Conservation (phyloP, 2,113 vertebrate species). For the Sisor rabdophorus region DNA sequence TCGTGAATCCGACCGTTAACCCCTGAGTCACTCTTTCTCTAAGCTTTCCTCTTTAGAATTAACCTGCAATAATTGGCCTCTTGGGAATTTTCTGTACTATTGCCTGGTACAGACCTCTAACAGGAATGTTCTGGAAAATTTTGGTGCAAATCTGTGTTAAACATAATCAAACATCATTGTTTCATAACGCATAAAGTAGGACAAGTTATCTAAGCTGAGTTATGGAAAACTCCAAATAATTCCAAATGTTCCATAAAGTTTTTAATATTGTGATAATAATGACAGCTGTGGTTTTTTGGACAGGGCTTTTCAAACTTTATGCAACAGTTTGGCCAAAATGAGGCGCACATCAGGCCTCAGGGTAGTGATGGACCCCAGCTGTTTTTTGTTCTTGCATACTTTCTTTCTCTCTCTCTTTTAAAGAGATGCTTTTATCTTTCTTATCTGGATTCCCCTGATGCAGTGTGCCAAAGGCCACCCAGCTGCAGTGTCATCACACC, state of each 20-base stretch:
- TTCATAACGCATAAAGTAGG: not conserved
- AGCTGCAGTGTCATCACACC: conserved; percentile 24
- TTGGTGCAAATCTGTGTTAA: not conserved
- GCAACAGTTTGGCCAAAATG: conserved; percentile 23
- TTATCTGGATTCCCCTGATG: conserved; percentile 16
- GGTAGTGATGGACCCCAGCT: conserved; percentile 37
- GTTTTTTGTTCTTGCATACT: conserved; percentile 1
- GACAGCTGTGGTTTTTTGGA: conserved; percentile 20
- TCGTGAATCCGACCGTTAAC: conserved; percentile 43
- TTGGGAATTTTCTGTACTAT: not conserved
- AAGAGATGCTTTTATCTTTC: conserved; percentile 19
- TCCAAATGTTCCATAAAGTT: not conserved
- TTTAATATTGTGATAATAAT: not conserved
- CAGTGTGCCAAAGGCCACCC: conserved; percentile 17
- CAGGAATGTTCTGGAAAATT: not conserved
- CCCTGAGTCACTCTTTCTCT: conserved; percentile 39
- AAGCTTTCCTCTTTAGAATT: not conserved
- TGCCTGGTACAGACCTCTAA: too few relatives aligned
- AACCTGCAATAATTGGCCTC: not conserved
- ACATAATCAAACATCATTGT: too few relatives aligned
- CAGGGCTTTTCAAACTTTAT: conserved; percentile 29
- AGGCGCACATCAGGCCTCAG: not conserved
- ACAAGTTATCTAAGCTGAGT: not conserved
- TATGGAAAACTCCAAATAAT: not conserved
- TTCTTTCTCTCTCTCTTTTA: not conserved